phyloP scores from a whole-genome alignment of 2,888 invertebrate species.

The Margaritifera margaritifera region DNA sequence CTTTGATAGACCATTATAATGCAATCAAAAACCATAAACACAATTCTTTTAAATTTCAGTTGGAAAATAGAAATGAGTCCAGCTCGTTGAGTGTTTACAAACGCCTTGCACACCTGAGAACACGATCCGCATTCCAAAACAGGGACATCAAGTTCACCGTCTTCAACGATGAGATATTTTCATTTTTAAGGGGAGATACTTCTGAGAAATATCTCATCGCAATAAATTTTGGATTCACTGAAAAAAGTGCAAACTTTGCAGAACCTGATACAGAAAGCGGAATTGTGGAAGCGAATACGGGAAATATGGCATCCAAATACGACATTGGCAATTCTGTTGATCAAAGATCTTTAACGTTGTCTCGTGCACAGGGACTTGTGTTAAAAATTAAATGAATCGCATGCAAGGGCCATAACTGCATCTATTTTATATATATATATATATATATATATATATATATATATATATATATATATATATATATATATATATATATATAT shows the following conservation, averaged over 20 bases:
- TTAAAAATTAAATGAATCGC: no score
- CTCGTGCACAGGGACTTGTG: constrained; percentile 5
- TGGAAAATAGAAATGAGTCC: neutral
- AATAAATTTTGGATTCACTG: constrained; percentile 63
- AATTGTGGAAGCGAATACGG: no score
- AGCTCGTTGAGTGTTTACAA: constrained; percentile 52
- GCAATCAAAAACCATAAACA: no score
- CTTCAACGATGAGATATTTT: constrained; percentile 43
- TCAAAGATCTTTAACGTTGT: constrained; percentile 4
- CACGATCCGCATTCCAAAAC: constrained; percentile 57
- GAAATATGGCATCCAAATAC: no score
- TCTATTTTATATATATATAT: no score
- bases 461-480: no score
- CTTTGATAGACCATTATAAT: no score
- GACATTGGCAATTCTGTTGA: neutral
- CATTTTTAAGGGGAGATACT: constrained; percentile 45
- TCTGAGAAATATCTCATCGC: constrained; percentile 45
- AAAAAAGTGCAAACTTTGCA: no score
- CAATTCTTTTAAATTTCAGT: constrained; percentile 19
- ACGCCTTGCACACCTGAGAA: constrained; percentile 48
- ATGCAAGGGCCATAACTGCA: no score
- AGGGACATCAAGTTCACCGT: constrained; percentile 39
- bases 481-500: no score
- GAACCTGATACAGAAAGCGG: no score
- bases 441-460: no score